Base-by-base conservation (phyloP, 2,113 vertebrate species). In the Cacatua alba region DNA sequence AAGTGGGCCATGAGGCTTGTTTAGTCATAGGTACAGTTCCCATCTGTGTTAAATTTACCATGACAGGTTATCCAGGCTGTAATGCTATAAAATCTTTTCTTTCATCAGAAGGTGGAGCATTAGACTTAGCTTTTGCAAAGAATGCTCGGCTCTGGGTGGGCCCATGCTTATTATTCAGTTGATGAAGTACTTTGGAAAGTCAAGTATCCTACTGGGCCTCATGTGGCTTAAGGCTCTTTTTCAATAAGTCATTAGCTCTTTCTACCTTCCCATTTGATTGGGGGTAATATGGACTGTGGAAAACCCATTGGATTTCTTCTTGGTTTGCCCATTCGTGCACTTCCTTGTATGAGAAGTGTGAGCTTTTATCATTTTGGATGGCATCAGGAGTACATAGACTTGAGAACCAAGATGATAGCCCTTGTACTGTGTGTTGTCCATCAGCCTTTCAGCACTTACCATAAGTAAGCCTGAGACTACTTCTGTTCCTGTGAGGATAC, bases 161-260 rank as follows among this genome's bases (percentile, higher is more conserved):
- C 57, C 13, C 57, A 16, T 37, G 26, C 8, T 0, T 0, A 17
- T 69, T 55, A 43, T 43, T 69, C 7, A 49, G 4, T 7, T 69
- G 53, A 20, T 43, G 25, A 69, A 75, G 21, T 20, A 9, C 8
- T 63, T 63, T 49, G 21, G 35, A 55, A 75, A 63, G 48, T 63
- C 53, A 43, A 23, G 41, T 37, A 28, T 55, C 41, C 31, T 14
- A 55, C 17, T 68, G 76, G 67, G 31, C 12, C 48, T 8, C 18
- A n/a, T 49, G 17, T 53, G 25, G 46, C 29, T 26, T 80, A 48
- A 48, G 21, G 39, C 5, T 65, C 16, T 15, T 62, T 68, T 53
- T 49, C 35, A 76, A 17, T 29, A 69, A 63, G 41, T 16, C 10
- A 20, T 55, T 49, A 43, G 21, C 31, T 43, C 15, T 49, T 86